Base-by-base conservation (phyloP, 2,888 invertebrate genomes). In the Mimas tiliae region DNA sequence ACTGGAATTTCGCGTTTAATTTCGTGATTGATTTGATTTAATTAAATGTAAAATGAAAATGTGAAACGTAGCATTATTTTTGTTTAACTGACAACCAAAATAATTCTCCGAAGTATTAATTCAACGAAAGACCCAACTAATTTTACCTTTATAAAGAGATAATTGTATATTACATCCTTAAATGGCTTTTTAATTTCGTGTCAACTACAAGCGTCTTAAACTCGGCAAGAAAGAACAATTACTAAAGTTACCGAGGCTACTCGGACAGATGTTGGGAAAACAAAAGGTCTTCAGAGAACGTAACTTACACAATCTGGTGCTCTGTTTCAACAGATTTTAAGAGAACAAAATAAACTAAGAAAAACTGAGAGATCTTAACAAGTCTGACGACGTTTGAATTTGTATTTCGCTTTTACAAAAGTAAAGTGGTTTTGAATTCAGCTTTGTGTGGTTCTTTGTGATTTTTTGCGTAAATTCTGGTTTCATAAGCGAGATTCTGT, bases 271-370 rank as follows among this genome's bases (percentile, higher is more conserved):
- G 58, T 58, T 58, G 58, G 52, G 38, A 42, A 55, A 58, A 58
- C 55, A 42, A 58, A 58, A 58, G 58, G 58, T 58, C 58, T 58
- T 42, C 19, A 58, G 42, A 58, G 34, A 12, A 33, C 51, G 38
- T 16, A 55, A 58, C 58, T 58, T 58, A 58, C 58, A 58, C 58
- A 58, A 58, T 58, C 58, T 58, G 55, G 38, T 42, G 58, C 58
- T 42, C 42, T 12, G 42, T 58, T 58, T 14, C 42, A 58, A 27
- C 27, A 55, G 55, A 55, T 55, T 55, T 55, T 16, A 55, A 38
- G 12, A 12, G 19, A 19, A 42, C 42, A 58, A 58, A 58, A 58
- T 19, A 38, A 58, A 52, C 52, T 52, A 14, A 42, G 34, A 58
- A 42, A 58, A 58, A 16, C 38, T 52, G 12, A 27, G 52, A 34